phyloP scores from a whole-genome alignment of 1,140 invertebrate genomes.

The Cataglyphis hispanica region DNA sequence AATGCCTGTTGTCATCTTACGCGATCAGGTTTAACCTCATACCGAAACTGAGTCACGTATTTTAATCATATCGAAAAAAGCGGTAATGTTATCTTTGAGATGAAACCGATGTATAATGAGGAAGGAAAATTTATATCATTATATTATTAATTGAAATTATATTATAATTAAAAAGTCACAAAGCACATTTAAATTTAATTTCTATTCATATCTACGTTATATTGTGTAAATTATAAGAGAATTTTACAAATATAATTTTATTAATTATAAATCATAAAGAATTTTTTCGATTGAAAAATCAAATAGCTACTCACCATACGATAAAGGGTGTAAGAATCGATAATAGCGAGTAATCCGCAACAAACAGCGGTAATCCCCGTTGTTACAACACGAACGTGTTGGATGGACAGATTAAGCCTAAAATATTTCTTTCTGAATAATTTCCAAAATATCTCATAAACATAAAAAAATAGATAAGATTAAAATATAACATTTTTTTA shows the following conservation, averaged over 20 bases:
- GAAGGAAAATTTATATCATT: too few relatives aligned
- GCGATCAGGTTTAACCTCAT: not conserved
- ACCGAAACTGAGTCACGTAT: not conserved
- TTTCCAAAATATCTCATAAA: not conserved
- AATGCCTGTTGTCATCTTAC: not conserved
- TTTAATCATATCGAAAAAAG: not conserved
- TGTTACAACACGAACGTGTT: constrained; percentile 71
- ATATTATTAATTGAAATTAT: not conserved
- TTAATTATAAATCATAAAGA: not conserved
- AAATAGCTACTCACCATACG: constrained; percentile 69
- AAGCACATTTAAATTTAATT: not conserved
- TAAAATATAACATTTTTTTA: constrained; percentile 1
- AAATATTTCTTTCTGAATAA: constrained; percentile 33
- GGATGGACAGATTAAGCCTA: constrained; percentile 69
- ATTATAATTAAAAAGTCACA: not conserved
- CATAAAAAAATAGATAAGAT: not conserved
- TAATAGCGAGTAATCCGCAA: constrained; percentile 71
- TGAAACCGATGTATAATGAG: too few relatives aligned
- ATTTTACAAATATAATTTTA: not conserved
- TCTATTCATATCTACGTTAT: not conserved
- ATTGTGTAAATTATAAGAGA: not conserved
- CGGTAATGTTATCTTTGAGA: not conserved
- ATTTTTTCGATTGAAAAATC: not conserved
- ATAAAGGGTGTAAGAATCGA: constrained; percentile 78
- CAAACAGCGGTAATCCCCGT: constrained; percentile 59